Evolutionary conservation across 1,140 invertebrate species (phyloP), one percentile per base, ranked within the genome.

Genomic region (Papilio dardanus): DNA sequence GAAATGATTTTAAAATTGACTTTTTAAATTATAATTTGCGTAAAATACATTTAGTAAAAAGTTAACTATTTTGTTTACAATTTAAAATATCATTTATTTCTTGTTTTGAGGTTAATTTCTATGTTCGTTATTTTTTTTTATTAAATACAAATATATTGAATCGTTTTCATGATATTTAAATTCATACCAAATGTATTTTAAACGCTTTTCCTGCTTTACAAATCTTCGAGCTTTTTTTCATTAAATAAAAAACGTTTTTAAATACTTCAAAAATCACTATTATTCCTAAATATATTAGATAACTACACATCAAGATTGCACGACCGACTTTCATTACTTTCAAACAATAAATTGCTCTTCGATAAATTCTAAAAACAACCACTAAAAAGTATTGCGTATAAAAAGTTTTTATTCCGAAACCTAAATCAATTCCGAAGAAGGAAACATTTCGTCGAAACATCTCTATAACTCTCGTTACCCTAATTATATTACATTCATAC

Each of bases 291-390:
- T 73, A 54, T 81, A 77, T 79, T 65, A 83, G 78, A 85, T 81
- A 82, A 87, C 84, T 87, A 83, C 81, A 87, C 81, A 88, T 81
- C 76, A 82, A 86, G 76, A 89, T 90, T 87, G 87, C 86, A 89
- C 87, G 80, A 83, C 76, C 76, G 76, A 78, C 80, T 77, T 83
- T 77, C 86, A 89, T 88, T 87, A 83, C 86, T 74, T 78, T 81
- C 50, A 16, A n/a, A 40, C 21, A 74, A 30, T 16, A 37, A 42
- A 31, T 50, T 30, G 14, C 35, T 67, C 28, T 40, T 21, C 16
- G 65, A 74, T 65, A n/a, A 16, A 37, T 28, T 46, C 33, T 24
- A 75, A 80, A 65, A 76, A 74, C 69, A 73, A 77, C 30, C 40
- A 62, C 42, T 78, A 79, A 83, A 76, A 33, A 77, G 30, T 46